A percentile compares a stretch with the other conserved stretches of the same genome.
phyloP scores from a whole-genome alignment of 2,113 vertebrate species.

The Centrocercus urophasianus region DNA sequence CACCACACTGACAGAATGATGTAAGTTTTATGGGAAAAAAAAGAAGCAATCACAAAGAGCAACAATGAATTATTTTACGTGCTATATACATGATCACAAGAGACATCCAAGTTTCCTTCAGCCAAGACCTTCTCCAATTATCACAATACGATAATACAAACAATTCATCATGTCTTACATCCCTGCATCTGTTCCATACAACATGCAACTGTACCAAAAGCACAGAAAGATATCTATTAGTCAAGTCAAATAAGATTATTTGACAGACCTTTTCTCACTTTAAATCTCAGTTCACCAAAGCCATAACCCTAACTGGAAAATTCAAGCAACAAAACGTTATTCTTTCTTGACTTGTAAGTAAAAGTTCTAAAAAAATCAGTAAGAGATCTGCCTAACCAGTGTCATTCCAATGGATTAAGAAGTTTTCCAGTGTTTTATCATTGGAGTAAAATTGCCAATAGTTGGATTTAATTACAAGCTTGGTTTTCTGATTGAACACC shows the following conservation, averaged over 20 bases:
- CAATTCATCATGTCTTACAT: not conserved
- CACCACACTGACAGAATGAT: not conserved
- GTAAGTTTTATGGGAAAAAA: not conserved
- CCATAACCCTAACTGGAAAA: not conserved
- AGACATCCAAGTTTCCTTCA: not conserved
- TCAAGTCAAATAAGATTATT: not conserved
- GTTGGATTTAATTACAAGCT: not conserved
- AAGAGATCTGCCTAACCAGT: not conserved
- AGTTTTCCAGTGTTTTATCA: not conserved
- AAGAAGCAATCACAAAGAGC: not conserved
- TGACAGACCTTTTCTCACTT: not conserved
- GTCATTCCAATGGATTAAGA: not conserved
- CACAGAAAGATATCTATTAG: not conserved
- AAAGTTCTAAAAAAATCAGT: not conserved
- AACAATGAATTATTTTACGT: not conserved
- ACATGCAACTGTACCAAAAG: not conserved
- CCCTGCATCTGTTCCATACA: not conserved
- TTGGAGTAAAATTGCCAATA: not conserved
- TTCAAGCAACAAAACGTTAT: not conserved
- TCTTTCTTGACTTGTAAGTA: not conserved
- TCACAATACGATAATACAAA: not conserved
- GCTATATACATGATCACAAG: not conserved
- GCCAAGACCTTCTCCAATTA: not conserved
- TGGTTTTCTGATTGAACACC: constrained; percentile 51
- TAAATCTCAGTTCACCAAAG: not conserved